phyloP scores from a whole-genome alignment of 1,140 invertebrate genomes.

The Venturia canescens region DNA sequence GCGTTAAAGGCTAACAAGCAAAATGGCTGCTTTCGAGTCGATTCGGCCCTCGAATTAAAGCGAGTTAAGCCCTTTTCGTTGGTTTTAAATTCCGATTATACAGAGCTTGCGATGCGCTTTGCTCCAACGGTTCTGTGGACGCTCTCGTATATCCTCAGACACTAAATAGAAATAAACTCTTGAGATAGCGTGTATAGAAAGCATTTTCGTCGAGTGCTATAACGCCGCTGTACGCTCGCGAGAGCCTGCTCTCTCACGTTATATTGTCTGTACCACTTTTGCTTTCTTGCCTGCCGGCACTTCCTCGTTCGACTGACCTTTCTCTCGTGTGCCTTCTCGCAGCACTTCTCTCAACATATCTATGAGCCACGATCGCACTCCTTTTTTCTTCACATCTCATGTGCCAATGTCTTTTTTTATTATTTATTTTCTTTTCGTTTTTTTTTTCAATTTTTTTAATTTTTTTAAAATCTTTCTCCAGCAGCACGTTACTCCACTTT shows the following conservation, averaged over 20 bases:
- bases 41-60: neutral
- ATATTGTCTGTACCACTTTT: constrained; percentile 46
- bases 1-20: neutral
- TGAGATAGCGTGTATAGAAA: constrained; percentile 64
- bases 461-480: too few species aligned
- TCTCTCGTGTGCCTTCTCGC: constrained; percentile 57
- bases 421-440: neutral
- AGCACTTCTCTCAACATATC: constrained; percentile 17
- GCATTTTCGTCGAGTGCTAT: constrained; percentile 54
- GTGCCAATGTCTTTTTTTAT: neutral
- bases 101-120: neutral
- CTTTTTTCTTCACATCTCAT: constrained; percentile 33
- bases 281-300: constrained; percentile 65
- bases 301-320: constrained; percentile 71
- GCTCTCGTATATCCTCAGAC: neutral
- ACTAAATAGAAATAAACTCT: constrained; percentile 25
- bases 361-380: constrained; percentile 34
- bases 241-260: constrained; percentile 46
- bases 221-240: neutral
- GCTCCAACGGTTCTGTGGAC: neutral
- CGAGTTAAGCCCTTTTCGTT: too few species aligned
- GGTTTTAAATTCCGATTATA: neutral
- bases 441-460: too few species aligned
- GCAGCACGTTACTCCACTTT: neutral
- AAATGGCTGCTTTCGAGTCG: neutral